phyloP scores from a whole-genome alignment of 2,888 invertebrate genomes.

The Himalopsyche japonica region DNA sequence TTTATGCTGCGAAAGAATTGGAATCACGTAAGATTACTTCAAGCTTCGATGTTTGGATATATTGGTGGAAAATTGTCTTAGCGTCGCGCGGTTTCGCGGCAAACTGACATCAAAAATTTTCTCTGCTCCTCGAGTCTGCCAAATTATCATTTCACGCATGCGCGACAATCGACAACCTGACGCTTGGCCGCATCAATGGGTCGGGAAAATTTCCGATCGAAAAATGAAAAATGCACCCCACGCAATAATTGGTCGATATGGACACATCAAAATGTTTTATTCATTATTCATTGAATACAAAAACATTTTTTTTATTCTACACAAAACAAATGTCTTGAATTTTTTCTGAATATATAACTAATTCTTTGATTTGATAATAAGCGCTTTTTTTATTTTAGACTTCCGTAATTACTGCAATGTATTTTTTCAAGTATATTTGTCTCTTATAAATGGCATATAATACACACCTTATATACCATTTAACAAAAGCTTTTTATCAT shows the following conservation, averaged over 20 bases:
- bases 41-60: not conserved
- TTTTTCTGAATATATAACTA: too few relatives aligned
- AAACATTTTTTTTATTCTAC: too few relatives aligned
- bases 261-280: too few relatives aligned
- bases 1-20: not conserved
- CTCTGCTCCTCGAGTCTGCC: not conserved
- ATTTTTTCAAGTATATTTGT: too few relatives aligned
- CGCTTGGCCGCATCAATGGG: not conserved
- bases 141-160: not conserved
- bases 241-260: not conserved
- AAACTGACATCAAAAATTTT: not conserved
- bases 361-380: too few relatives aligned
- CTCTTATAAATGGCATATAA: too few relatives aligned
- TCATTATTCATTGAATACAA: too few relatives aligned
- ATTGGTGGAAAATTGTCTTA: not conserved
- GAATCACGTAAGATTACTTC: not conserved
- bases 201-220: not conserved
- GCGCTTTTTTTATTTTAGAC: too few relatives aligned
- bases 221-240: not conserved
- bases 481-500: too few relatives aligned
- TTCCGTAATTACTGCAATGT: too few relatives aligned
- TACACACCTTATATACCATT: too few relatives aligned
- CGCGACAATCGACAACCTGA: not conserved
- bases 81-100: not conserved
- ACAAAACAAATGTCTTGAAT: too few relatives aligned